phyloP scores from a whole-genome alignment of 1,140 invertebrate genomes.

The Episyrphus balteatus region DNA sequence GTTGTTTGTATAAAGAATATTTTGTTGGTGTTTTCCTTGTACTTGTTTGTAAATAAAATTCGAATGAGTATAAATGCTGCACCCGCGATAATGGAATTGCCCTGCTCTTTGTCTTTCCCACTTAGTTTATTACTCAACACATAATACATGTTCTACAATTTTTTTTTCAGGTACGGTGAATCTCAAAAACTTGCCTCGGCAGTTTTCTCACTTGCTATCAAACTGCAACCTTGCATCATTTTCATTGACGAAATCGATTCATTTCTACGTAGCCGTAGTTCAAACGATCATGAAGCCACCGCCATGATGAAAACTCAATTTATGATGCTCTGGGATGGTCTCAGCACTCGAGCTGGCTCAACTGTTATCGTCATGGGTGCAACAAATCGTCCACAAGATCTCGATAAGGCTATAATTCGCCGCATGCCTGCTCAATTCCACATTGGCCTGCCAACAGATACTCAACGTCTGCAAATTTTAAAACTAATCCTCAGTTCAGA shows the following conservation, averaged over 20 bases:
- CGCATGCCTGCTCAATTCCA: conserved; percentile 92
- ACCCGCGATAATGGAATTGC: too few relatives aligned
- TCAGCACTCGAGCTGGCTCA: conserved; percentile 64
- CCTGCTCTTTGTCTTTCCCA: too few relatives aligned
- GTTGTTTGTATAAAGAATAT: too few relatives aligned
- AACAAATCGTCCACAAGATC: conserved; percentile 88
- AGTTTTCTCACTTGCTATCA: conserved; percentile 86
- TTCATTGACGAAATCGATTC: conserved; percentile 98
- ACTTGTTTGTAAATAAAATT: too few relatives aligned
- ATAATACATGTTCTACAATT: too few relatives aligned
- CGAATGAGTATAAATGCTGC: too few relatives aligned
- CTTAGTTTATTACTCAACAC: too few relatives aligned
- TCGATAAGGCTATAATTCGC: conserved; percentile 90
- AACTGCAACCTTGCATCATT: conserved; percentile 86
- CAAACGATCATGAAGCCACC: conserved; percentile 91
- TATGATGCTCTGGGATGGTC: conserved; percentile 78
- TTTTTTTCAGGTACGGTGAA: conserved; percentile 56
- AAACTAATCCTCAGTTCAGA: conserved; percentile 67
- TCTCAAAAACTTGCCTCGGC: conserved; percentile 92
- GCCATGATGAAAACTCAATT: conserved; percentile 97
- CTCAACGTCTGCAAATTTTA: conserved; percentile 67
- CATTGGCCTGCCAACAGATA: conserved; percentile 65
- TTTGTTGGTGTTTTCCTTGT: too few relatives aligned
- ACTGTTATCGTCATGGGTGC: conserved; percentile 49
- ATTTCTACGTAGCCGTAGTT: conserved; percentile 74